Evolutionary conservation across 2,113 vertebrate species (phyloP).

Genomic region (Ellobius talpinus): DNA sequence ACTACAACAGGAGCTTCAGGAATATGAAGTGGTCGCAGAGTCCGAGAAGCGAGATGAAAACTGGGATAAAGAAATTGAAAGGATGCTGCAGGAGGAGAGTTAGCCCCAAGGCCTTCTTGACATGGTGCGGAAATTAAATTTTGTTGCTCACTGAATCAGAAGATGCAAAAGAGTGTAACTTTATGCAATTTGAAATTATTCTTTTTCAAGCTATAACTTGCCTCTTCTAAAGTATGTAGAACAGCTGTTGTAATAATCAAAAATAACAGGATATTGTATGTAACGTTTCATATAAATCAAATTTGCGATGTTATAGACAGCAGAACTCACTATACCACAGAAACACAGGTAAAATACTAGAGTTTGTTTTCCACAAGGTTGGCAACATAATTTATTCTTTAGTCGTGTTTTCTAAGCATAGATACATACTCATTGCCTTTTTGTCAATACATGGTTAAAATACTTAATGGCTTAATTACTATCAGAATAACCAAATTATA

Average conservation of each 20-base stretch:
- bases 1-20: conserved; percentile 96
- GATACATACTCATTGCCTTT: conserved; percentile 79
- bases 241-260: conserved; percentile 70
- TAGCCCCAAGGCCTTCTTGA: conserved; percentile 81
- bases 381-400: conserved; percentile 75
- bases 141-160: conserved; percentile 61
- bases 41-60: conserved; percentile 93
- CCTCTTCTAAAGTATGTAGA: conserved; percentile 71
- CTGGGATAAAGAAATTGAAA: conserved; percentile 97
- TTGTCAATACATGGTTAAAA: conserved; percentile 81
- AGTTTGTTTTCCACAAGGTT: conserved; percentile 71
- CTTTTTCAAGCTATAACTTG: conserved; percentile 75
- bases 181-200: conserved; percentile 56
- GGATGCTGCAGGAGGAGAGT: conserved; percentile 94
- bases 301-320: conserved; percentile 48
- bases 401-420: conserved; percentile 63
- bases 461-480: conserved; percentile 76
- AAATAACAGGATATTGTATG: conserved; percentile 61
- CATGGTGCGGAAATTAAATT: conserved; percentile 76
- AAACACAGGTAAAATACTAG: conserved; percentile 58
- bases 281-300: conserved; percentile 72
- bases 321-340: conserved; percentile 65
- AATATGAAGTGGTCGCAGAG: conserved; percentile 95
- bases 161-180: conserved; percentile 70
- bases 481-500: conserved; percentile 76